A percentile compares a stretch with the other conserved stretches of the same genome.
Conservation (phyloP, 2,888 invertebrate genomes). For the Drosophila acutilabella region DNA sequence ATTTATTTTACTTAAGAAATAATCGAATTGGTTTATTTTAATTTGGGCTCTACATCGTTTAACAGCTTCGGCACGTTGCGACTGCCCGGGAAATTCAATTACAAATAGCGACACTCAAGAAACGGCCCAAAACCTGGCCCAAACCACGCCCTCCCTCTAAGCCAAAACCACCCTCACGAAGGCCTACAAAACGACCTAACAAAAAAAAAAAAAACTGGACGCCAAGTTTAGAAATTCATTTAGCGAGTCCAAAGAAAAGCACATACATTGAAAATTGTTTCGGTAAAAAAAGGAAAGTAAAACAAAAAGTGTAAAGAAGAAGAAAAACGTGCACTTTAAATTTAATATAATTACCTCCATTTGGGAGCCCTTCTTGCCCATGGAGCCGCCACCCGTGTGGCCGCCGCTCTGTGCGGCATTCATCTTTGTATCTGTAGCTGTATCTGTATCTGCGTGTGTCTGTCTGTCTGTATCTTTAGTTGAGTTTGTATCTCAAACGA, state of each 20-base stretch:
- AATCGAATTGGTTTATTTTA: slow-evolving; percentile 67
- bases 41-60: slow-evolving; percentile 43
- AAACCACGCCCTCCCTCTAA: neutral
- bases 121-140: neutral
- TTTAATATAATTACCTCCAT: slow-evolving; percentile 84
- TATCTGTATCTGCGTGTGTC: neutral
- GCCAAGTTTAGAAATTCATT: slow-evolving; percentile 14
- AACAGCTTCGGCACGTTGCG: slow-evolving; percentile 43
- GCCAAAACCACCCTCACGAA: neutral
- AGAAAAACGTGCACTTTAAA: slow-evolving; percentile 45
- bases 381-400: slow-evolving; percentile 82
- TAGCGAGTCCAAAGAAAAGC: slow-evolving; percentile 4
- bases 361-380: slow-evolving; percentile 85
- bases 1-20: slow-evolving; percentile 12
- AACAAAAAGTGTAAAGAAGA: neutral
- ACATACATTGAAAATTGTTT: slow-evolving; percentile 11
- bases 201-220: slow-evolving; percentile 13
- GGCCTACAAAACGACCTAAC: neutral
- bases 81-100: slow-evolving; percentile 48
- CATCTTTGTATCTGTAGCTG: slow-evolving; percentile 64
- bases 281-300: too few relatives aligned
- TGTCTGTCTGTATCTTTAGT: neutral
- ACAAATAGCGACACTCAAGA: slow-evolving; percentile 40
- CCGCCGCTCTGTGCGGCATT: slow-evolving; percentile 85
- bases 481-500: slow-evolving; percentile 16